Conservation (phyloP, 2,888 invertebrate genomes). For the Drosophila affinis region DNA sequence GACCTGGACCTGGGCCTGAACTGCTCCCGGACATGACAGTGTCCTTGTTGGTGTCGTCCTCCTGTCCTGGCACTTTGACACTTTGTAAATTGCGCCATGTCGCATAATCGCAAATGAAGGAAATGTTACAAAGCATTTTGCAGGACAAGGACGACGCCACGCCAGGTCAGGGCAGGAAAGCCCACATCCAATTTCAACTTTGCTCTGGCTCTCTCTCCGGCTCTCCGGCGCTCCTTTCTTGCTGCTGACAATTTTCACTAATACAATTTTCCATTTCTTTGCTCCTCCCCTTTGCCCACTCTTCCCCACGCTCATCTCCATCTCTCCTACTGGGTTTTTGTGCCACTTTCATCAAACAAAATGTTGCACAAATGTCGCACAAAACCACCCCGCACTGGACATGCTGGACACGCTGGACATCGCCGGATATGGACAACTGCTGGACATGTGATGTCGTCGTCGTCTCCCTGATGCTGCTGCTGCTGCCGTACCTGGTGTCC, state of each 20-base stretch:
- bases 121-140: slow-evolving; percentile 74
- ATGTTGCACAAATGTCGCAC: slow-evolving; percentile 73
- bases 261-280: slow-evolving; percentile 63
- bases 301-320: slow-evolving; percentile 26
- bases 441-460: slow-evolving; percentile 66
- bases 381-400: too few relatives aligned
- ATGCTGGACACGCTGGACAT: neutral
- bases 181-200: slow-evolving; percentile 71
- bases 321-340: slow-evolving; percentile 39
- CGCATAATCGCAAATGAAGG: slow-evolving; percentile 72
- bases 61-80: slow-evolving; percentile 79
- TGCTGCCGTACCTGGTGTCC: neutral
- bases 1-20: neutral
- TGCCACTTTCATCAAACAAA: slow-evolving; percentile 74
- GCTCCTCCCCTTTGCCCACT: neutral
- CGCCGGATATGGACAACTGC: slow-evolving; percentile 65
- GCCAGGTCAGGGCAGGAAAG: slow-evolving; percentile 1
- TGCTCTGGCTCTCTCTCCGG: slow-evolving; percentile 27
- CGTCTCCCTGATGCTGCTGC: slow-evolving; percentile 1
- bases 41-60: slow-evolving; percentile 31
- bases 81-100: slow-evolving; percentile 77
- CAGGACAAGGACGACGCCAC: slow-evolving; percentile 10
- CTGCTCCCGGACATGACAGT: neutral
- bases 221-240: slow-evolving; percentile 12
- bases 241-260: slow-evolving; percentile 64